Conservation (phyloP, 2,113 vertebrate genomes). For the Myanophis thanlyinensis region DNA sequence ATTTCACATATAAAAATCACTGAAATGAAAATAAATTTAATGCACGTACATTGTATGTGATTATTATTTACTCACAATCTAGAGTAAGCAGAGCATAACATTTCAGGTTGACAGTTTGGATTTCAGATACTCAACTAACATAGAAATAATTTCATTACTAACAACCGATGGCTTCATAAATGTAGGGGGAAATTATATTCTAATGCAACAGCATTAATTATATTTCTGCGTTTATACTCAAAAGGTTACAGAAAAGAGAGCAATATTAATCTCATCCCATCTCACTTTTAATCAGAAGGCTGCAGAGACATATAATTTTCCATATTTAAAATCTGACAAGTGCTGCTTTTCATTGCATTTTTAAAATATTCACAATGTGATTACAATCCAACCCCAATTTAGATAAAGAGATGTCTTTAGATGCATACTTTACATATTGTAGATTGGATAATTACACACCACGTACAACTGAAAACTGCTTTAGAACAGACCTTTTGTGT, state of each 20-base stretch:
- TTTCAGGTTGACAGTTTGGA: background rate
- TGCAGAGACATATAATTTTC: constrained; percentile 44
- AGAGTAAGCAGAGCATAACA: background rate
- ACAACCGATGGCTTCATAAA: background rate
- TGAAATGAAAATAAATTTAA: background rate
- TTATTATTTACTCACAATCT: background rate
- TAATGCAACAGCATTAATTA: constrained; percentile 24
- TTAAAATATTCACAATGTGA: constrained; percentile 27
- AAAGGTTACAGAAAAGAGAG: constrained; percentile 16
- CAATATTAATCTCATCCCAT: background rate
- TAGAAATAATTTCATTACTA: background rate
- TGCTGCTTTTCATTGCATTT: constrained; percentile 31
- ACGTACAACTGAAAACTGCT: constrained; percentile 1
- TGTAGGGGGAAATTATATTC: constrained; percentile 1
- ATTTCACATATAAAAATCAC: background rate
- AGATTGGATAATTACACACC: constrained; percentile 25
- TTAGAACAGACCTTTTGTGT: constrained; percentile 4
- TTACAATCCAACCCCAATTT: constrained; percentile 30
- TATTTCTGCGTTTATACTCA: constrained; percentile 31
- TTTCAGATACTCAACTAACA: background rate
- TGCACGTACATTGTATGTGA: background rate
- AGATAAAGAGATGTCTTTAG: constrained; percentile 24
- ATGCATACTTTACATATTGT: background rate
- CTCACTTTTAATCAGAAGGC: constrained; percentile 33
- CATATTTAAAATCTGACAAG: constrained; percentile 34